Conservation (phyloP, 1,140 invertebrate genomes). For the Papilio glaucus region DNA sequence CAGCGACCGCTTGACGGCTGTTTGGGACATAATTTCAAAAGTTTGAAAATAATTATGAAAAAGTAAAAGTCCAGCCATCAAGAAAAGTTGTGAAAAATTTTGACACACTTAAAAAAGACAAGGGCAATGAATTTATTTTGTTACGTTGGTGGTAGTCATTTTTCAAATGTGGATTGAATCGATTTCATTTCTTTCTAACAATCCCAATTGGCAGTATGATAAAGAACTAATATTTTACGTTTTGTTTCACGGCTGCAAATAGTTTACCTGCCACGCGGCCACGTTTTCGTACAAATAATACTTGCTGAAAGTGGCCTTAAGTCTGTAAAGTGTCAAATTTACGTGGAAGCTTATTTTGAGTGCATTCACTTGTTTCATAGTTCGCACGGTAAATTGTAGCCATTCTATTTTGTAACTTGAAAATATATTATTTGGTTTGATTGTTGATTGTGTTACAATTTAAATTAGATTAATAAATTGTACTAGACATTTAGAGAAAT, state of each 20-base stretch:
- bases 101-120: too few species aligned
- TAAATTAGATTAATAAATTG: neutral
- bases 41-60: neutral
- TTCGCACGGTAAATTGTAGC: neutral
- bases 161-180: too few species aligned
- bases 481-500: neutral
- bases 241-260: conserved; percentile 11
- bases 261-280: neutral
- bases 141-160: too few species aligned
- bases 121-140: too few species aligned
- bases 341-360: conserved; percentile 35
- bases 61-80: too few species aligned
- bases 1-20: neutral
- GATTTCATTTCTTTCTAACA: too few species aligned
- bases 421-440: conserved; percentile 13
- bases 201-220: too few species aligned
- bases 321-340: conserved; percentile 37
- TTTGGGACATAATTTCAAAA: neutral
- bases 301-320: conserved; percentile 33
- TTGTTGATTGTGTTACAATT: conserved; percentile 20
- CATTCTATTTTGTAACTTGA: conserved; percentile 7
- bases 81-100: too few species aligned
- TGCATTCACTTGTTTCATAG: conserved; percentile 35
- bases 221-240: too few species aligned
- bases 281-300: conserved; percentile 30